These are phyloP conservation scores for Chrysemys picta DNA, from an alignment of 2,113 vertebrate species.

Conservation along the genomic window DNA sequence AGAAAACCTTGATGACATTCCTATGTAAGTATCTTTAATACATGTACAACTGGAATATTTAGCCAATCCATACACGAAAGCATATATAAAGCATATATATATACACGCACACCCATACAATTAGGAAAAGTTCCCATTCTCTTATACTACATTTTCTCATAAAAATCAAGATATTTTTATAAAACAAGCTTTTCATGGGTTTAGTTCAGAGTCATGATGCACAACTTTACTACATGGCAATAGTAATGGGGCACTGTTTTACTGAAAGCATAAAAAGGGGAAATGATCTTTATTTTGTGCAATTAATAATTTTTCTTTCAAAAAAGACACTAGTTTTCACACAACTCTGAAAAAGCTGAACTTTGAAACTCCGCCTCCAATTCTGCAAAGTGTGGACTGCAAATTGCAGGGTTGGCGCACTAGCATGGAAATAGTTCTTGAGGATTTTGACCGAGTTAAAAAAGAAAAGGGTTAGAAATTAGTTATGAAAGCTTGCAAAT, in stretches of 20 bases:
- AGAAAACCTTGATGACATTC: slow-evolving; percentile 57
- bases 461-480: neutral
- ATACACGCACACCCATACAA: neutral
- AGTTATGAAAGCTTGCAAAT: neutral
- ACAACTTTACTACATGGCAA: neutral
- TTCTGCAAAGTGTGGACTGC: neutral
- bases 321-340: neutral
- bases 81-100: too few species aligned
- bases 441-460: neutral
- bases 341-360: neutral
- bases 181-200: neutral
- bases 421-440: neutral
- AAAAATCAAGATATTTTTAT: neutral
- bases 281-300: neutral
- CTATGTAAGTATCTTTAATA: slow-evolving; percentile 38
- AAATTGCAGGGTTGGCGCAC: neutral
- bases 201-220: neutral
- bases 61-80: neutral
- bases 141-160: neutral
- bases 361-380: slow-evolving; percentile 3
- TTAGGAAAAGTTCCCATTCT: neutral
- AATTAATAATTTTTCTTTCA: neutral
- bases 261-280: neutral
- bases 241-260: neutral
- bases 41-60: neutral